These are phyloP conservation scores for Gastrophryne carolinensis DNA, from an alignment of 2,797 vertebrate genomes.

Conservation along the genomic window DNA sequence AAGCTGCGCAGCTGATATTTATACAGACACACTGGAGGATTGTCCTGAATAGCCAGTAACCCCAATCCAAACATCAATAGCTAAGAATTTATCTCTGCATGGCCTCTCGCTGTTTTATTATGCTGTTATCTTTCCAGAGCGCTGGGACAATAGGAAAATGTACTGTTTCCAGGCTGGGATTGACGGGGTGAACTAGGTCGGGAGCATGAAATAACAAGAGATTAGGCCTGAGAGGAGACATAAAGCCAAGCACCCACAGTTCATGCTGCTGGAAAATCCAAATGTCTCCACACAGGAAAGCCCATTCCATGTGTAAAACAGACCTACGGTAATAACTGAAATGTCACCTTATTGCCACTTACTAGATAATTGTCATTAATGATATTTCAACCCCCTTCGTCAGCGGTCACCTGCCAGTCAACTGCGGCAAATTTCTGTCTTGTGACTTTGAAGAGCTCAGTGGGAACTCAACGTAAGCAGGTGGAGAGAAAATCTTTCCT, in stretches of 20 bases:
- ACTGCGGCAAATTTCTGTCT: too few relatives aligned
- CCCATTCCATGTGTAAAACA: neutral
- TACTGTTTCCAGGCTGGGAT: neutral
- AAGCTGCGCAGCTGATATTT: conserved; percentile 6
- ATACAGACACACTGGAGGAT: neutral
- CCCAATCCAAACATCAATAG: neutral
- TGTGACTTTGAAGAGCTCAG: too few relatives aligned
- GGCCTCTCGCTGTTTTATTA: neutral
- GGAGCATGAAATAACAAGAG: conserved; percentile 27
- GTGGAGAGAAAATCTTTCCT: too few relatives aligned
- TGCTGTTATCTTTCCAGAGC: neutral
- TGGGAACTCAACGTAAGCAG: too few relatives aligned
- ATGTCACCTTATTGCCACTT: too few relatives aligned
- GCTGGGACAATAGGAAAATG: neutral
- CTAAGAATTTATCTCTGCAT: neutral
- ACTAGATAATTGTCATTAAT: too few relatives aligned
- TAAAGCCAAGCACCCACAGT: neutral
- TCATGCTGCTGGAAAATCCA: neutral
- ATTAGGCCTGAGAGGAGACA: neutral
- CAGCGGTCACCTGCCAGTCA: too few relatives aligned
- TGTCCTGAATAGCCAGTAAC: neutral
- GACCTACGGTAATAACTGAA: too few relatives aligned
- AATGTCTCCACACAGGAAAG: neutral
- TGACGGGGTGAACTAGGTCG: conserved; percentile 15
- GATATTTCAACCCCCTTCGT: too few relatives aligned